phyloP scores from a whole-genome alignment of 2,888 invertebrate species.

The Drosophila rellima region DNA sequence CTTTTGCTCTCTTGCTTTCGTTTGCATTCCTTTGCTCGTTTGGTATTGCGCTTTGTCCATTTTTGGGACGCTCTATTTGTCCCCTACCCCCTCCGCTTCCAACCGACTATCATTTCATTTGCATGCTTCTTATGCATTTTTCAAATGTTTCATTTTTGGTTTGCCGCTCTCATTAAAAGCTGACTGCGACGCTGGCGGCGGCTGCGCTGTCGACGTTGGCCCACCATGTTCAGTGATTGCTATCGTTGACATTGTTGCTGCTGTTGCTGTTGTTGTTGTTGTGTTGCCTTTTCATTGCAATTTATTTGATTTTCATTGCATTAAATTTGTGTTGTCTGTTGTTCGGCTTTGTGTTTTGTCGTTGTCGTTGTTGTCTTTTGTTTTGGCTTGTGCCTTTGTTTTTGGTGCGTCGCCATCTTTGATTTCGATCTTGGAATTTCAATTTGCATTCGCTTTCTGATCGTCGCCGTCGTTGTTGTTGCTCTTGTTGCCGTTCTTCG shows the following conservation, averaged over 20 bases:
- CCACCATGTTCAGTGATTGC: constrained; percentile 76
- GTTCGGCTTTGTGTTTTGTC: constrained; percentile 33
- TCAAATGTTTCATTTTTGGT: constrained; percentile 70
- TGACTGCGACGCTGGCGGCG: constrained; percentile 27
- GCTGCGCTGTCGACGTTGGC: constrained; percentile 37
- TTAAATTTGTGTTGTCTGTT: constrained; percentile 66
- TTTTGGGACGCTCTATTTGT: constrained; percentile 16
- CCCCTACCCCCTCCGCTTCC: neutral
- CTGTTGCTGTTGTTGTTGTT: constrained; percentile 18
- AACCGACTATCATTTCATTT: neutral
- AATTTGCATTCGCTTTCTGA: constrained; percentile 63
- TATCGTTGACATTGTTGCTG: constrained; percentile 65
- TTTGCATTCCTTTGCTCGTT: constrained; percentile 20
- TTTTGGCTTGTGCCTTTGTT: constrained; percentile 62
- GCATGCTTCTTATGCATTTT: constrained; percentile 67
- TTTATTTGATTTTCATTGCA: constrained; percentile 81
- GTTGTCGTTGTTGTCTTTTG: constrained; percentile 52
- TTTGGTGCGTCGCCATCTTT: constrained; percentile 58
- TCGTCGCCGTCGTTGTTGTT: constrained; percentile 12
- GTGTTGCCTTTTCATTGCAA: constrained; percentile 65
- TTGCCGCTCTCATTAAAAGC: constrained; percentile 54
- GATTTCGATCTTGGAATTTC: constrained; percentile 76
- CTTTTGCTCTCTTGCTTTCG: neutral
- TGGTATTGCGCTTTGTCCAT: neutral
- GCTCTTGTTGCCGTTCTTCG: neutral